Base-by-base conservation (phyloP, 1,140 invertebrate genomes). In the Physella acuta region DNA sequence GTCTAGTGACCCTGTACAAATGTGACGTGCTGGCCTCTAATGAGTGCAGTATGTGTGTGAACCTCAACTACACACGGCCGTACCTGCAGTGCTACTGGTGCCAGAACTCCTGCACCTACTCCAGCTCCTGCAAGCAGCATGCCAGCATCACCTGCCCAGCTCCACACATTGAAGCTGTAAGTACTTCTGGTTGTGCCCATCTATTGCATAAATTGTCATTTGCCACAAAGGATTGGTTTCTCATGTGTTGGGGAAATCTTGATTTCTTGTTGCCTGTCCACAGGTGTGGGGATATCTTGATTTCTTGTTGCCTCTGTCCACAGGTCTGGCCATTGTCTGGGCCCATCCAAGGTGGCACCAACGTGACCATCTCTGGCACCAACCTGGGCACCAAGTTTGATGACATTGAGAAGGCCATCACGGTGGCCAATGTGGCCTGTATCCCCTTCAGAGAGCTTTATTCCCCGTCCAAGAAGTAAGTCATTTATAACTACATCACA, bases 291-390 rank as follows among this genome's bases (percentile, higher is more conserved):
- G 24, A 14, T 56, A 56, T 56, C 11, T 56, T 36, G 33, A 11
- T 3, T 60, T 60, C 3, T 14, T 60, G 24, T 30, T 62, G 53
- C 64, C 39, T 60, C 8, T 49, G 56, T 33, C 83, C 86, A 39
- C 79, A 91, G 90, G 95, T 98, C 70, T 93, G 93, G 83, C 95
- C 95, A 0, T 81, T 95, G 49, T 94, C 92, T 82, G 95, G 96
- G 20, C 96, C 95, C 16, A 90, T 97, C 61, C 94, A 98, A 88
- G 96, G 96, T 30, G 95, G 95, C 1, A 98, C 96, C n/a, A 83
- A 95, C 56, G 90, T 99, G 0, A 97, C 94, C 17, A 97, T 99
- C 71, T 93, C 95, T 87, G 96, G 96, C 11, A 94, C 93, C 78
- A 98, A 99, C 87, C 88, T 99, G 31, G 96, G 96, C 0, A 87